These are phyloP conservation scores for Seladonia tumulorum DNA, from an alignment of 2,888 invertebrate species.

Conservation along the genomic window DNA sequence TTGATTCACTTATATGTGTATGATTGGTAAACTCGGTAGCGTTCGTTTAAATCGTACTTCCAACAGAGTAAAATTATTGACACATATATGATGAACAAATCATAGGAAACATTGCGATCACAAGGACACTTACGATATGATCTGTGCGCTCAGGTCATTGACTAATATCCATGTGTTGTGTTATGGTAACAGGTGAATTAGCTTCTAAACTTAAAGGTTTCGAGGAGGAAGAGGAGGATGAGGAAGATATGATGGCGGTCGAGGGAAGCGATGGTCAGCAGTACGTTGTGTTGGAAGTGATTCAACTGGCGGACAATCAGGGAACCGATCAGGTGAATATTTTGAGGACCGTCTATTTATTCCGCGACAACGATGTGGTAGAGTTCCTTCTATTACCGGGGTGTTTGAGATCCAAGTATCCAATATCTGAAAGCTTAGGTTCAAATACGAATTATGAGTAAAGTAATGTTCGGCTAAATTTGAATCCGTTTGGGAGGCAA, in stretches of 20 bases:
- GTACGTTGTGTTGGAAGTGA: conserved; percentile 95
- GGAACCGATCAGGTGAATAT: conserved; percentile 86
- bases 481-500: too few relatives aligned
- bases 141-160: conserved; percentile 78
- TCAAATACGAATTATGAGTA: too few relatives aligned
- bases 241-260: conserved; percentile 88
- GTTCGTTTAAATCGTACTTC: neutral
- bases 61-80: conserved; percentile 10
- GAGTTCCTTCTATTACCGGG: too few relatives aligned
- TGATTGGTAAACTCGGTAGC: neutral
- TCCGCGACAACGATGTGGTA: neutral
- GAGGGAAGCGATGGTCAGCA: conserved; percentile 92
- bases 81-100: conserved; percentile 42
- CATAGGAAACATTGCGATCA: conserved; percentile 30
- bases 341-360: neutral
- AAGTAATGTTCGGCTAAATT: too few relatives aligned
- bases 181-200: conserved; percentile 79
- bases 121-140: conserved; percentile 81
- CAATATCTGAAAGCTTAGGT: too few relatives aligned
- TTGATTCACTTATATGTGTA: conserved; percentile 45
- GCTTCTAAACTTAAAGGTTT: conserved; percentile 84
- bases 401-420: too few relatives aligned
- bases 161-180: conserved; percentile 79
- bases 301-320: conserved; percentile 90
- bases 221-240: conserved; percentile 84